Base-by-base conservation (phyloP, 2,113 vertebrate genomes). In the Coreoperca whiteheadi region DNA sequence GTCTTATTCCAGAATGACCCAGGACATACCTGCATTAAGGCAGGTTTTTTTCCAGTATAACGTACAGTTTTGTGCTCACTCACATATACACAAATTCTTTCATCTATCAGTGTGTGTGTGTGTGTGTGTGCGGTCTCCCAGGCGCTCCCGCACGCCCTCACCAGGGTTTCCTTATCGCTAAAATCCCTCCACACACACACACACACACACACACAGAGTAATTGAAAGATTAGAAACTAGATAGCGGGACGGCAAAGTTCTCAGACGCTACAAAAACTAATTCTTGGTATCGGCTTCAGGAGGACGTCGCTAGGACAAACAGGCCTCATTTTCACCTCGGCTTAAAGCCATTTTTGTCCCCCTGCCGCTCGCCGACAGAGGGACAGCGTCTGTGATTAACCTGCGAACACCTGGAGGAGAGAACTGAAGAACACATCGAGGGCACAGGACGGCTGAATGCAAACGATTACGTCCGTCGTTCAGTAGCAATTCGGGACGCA, bases 221-320 rank as follows among this genome's bases (percentile, higher is more conserved):
- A 90, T 89, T 92, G 83, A 90, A 88, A 88, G 91, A 89, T 90
- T 60, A 79, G 76, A 50, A 72, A 6, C 0, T 0, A 81, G 87
- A 92, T 89, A 79, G 75, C 2, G 83, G 82, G 43, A 57, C 69
- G 1, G 11, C 6, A 39, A 85, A 74, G 77, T 82, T 84, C 69
- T 77, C 61, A 59, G 74, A 57, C 28, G 43, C 56, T 28, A 12
- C 34, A 41, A 41, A 86, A 89, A 84, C 64, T 54, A 65, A 88
- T 79, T 81, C 32, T 2, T 16, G 23, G 21, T 81, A 70, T 92
- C 80, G 2, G 75, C 75, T 79, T 60, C 65, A 66, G 75, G 78
- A 90, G 81, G 88, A 77, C 84, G 8, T 10, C 12, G 41, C 3
- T 8, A 73, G 75, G 77, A 86, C 80, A 48, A 67, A 60, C 32